A percentile compares a stretch with the other conserved stretches of the same genome.
These are phyloP conservation scores for Hemiprocne comata DNA, from an alignment of 2,113 vertebrate genomes.

Conservation along the genomic window DNA sequence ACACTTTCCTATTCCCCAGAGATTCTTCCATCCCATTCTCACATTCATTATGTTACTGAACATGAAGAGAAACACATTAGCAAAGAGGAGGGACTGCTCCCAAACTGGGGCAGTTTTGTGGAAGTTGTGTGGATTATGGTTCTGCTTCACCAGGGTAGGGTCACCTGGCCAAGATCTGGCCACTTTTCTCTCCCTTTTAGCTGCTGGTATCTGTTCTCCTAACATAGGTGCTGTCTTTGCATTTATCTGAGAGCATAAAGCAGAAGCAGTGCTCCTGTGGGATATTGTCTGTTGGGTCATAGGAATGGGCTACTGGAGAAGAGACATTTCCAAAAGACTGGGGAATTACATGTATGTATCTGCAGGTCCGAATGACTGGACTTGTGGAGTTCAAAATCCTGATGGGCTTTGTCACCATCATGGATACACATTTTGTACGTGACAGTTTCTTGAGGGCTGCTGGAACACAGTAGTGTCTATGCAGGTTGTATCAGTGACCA, in stretches of 20 bases:
- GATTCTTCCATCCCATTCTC: background rate
- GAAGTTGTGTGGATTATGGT: background rate
- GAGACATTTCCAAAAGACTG: background rate
- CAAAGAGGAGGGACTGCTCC: background rate
- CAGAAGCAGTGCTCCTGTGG: background rate
- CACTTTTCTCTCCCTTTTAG: background rate
- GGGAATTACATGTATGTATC: fast-evolving
- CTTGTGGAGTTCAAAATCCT: background rate
- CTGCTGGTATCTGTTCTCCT: background rate
- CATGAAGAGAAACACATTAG: background rate
- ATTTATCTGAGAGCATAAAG: background rate
- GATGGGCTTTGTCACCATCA: background rate
- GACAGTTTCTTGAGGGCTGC: background rate
- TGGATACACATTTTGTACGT: background rate
- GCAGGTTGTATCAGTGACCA: background rate
- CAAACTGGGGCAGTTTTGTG: fast-evolving
- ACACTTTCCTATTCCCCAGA: background rate
- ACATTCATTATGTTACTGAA: background rate
- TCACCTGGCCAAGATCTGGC: background rate
- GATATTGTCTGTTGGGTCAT: fast-evolving
- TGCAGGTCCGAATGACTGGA: background rate
- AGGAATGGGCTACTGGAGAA: background rate
- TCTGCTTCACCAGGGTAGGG: background rate
- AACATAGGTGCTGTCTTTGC: background rate
- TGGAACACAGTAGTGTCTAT: background rate